Conservation (phyloP, 2,888 invertebrate genomes). For the Trimorus sp. region DNA sequence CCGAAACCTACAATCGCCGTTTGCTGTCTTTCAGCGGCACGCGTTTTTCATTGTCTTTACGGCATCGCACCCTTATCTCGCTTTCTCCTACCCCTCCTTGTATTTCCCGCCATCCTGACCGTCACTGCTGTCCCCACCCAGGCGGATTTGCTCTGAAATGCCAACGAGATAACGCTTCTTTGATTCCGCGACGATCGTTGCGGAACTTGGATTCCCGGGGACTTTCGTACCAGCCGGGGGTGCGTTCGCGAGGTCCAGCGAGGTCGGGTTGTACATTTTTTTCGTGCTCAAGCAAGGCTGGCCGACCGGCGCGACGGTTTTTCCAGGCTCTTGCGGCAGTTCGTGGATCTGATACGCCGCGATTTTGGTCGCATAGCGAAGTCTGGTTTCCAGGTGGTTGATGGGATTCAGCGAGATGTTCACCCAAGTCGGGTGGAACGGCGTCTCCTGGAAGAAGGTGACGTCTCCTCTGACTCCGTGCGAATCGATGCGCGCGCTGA, state of each 20-base stretch:
- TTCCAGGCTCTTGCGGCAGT: conserved; percentile 85
- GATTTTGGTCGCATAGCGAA: conserved; percentile 89
- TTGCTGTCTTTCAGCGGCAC: not conserved
- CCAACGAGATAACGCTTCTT: too few relatives aligned
- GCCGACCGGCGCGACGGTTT: conserved; percentile 79
- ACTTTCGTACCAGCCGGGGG: conserved; percentile 86
- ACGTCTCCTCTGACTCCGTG: conserved; percentile 92
- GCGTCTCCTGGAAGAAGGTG: conserved; percentile 89
- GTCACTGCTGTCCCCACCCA: too few relatives aligned
- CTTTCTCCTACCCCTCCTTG: too few relatives aligned
- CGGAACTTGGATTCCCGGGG: too few relatives aligned
- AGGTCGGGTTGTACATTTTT: conserved; percentile 89
- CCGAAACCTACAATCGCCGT: conserved; percentile 84
- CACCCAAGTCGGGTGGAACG: conserved; percentile 92
- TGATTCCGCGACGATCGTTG: too few relatives aligned
- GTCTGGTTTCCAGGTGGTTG: conserved; percentile 86
- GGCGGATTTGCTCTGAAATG: too few relatives aligned
- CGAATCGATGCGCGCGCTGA: conserved; percentile 87
- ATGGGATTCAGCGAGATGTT: conserved; percentile 87
- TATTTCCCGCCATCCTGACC: too few relatives aligned
- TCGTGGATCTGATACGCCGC: conserved; percentile 88
- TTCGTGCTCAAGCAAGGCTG: conserved; percentile 88
- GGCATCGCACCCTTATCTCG: too few relatives aligned
- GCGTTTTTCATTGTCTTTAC: too few relatives aligned
- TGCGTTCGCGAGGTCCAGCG: conserved; percentile 82